These are phyloP conservation scores for Leuctra nigra DNA, from an alignment of 2,888 invertebrate species.

Conservation along the genomic window DNA sequence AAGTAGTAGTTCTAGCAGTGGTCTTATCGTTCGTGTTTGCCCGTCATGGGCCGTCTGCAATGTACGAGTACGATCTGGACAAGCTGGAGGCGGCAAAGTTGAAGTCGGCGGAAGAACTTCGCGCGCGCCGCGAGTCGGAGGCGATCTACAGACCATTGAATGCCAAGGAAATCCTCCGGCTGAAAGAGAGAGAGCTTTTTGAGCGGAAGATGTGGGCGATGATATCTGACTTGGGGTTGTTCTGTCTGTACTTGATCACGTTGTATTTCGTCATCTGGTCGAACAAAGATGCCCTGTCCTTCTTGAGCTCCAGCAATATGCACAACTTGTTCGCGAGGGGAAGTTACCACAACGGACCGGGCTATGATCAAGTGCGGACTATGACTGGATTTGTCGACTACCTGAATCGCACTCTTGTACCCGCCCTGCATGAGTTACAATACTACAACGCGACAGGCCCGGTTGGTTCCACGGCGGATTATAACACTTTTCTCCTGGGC, in stretches of 20 bases:
- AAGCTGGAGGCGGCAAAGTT: background rate
- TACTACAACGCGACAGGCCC: constrained; percentile 14
- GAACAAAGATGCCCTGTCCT: constrained; percentile 16
- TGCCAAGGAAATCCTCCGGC: background rate
- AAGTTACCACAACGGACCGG: background rate
- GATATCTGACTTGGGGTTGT: constrained; percentile 15
- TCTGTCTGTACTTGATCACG: constrained; percentile 12
- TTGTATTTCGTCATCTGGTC: constrained; percentile 13
- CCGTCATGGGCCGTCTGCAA: too few relatives aligned
- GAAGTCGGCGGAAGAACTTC: background rate
- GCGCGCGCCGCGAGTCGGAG: background rate
- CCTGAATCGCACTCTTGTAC: constrained; percentile 20
- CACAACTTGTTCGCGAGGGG: background rate
- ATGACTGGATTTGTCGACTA: constrained; percentile 16
- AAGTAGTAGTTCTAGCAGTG: background rate
- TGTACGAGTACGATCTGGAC: background rate
- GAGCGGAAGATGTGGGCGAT: background rate
- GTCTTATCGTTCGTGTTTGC: background rate
- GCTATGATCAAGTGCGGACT: background rate
- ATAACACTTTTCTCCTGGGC: constrained; percentile 19
- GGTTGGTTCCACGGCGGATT: constrained; percentile 15
- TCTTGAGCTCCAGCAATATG: constrained; percentile 13
- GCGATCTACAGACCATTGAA: background rate
- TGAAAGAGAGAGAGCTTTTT: background rate
- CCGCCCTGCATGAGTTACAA: constrained; percentile 17